Evolutionary conservation across 2,888 invertebrate species (phyloP), one percentile per base, ranked within the genome.

Genomic region (Homarus gammarus): DNA sequence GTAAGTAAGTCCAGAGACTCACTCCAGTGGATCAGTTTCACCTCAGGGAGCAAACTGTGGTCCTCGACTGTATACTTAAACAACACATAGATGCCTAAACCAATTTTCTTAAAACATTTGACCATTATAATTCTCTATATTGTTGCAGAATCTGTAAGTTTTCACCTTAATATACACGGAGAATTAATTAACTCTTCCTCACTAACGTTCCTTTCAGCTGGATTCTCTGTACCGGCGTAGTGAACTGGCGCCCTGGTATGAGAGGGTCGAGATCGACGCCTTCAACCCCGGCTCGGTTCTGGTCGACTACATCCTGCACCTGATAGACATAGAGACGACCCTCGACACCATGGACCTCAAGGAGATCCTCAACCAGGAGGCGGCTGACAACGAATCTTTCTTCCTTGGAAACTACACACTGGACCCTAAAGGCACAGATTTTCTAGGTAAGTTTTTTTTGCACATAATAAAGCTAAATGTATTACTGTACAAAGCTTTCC

Each of bases 271-370:
- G 68, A 89, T 92, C 64, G 92, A 92, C 64, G 81, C 92, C 36
- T 92, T 92, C 91, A 91, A 84, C 77, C 87, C 89, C 1, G 89
- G 89, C 36, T 91, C 90, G 33, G 91, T 92, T 1, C 82, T 91
- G 49, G 91, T 91, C 22, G 90, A 89, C 31, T 92, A 91, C 82
- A 68, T 91, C 31, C 88, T 91, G 31, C 89, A 91, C 44, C 84
- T 92, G 68, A 85, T 72, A 22, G 89, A 89, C 56, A 73, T 92
- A 10, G 31, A 83, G 6, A 73, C 83, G 33, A 79, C 82, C 51
- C 78, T 90, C 27, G 92, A 90, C 86, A 92, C 92, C 12, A 70
- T 61, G 31, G 92, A 92, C 88, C 84, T 92, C 8, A 91, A 92
- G 70, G 85, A 88, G 15, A 87, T 89, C 8, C 83, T 92, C 49